Base-by-base conservation (phyloP, 2,888 invertebrate genomes). In the Thysanoteuthis rhombus region DNA sequence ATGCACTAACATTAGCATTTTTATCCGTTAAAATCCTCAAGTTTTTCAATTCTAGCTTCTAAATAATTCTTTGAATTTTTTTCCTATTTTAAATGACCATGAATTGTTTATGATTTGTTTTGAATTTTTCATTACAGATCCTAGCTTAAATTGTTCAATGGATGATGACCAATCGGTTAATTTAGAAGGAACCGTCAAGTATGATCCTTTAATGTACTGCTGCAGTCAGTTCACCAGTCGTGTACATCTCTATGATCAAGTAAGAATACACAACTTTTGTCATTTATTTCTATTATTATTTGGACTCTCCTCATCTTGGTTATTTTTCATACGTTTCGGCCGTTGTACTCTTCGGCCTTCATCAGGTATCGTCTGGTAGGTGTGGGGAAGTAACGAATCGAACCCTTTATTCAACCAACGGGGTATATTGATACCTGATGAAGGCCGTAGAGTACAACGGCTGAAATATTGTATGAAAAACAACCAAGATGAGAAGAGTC, bases 221-320 rank as follows among this genome's bases (percentile, higher is more conserved):
- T 95, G 96, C 94, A 97, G 97, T 94, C 94, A 95, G 93, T 95
- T 96, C 94, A 96, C 97, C 22, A 95, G 95, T 16, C 95, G 97
- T 40, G 94, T 97, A 12, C 96, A 96, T 94, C 94, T 97, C 25
- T 96, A 95, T 93, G 95, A 96, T 93, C 93, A 95, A 95, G 96
- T 96, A 93, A 93, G 94, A 40, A 19, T 47, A 39, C 19, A 36
- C 28, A 28, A n/a, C 32, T 47, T 93, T 93, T 52, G 32, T 28
- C 58, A 12, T 52, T 25, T 52, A 5, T 25, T 52, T 28, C 0
- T 52, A 19, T 52, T 19, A 0, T 52, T 52, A 0, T 52, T 52
- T 52, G 12, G 52, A 12, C 22, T 52, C 22, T 52, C 28, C 8
- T 52, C 0, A 52, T n/a, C n/a, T n/a, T n/a, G n/a, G n/a, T n/a